Conservation (phyloP, 2,113 vertebrate genomes). For the Hemiprocne comata region DNA sequence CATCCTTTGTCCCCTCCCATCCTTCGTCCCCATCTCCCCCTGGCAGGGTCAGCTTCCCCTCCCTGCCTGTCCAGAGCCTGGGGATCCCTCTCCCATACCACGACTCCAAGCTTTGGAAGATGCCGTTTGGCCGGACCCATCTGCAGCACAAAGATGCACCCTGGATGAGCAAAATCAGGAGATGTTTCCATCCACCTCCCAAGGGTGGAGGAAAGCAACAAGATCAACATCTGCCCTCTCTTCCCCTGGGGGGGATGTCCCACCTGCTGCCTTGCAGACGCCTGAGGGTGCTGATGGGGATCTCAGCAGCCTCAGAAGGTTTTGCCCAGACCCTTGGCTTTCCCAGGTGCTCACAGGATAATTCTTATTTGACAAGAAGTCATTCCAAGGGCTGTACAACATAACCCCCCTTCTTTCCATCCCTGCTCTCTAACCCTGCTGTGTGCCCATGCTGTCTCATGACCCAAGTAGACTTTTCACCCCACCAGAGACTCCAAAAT, state of each 20-base stretch:
- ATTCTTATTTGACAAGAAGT: not conserved
- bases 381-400: constrained; percentile 42
- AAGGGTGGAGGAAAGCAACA: not conserved
- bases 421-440: not conserved
- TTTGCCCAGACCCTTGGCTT: not conserved
- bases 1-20: not conserved
- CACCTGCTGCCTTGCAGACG: rapidly evolving
- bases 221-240: not conserved
- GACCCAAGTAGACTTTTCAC: not conserved
- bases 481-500: not conserved
- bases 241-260: not conserved
- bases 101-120: not conserved
- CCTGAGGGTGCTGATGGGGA: not conserved
- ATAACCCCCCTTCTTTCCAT: not conserved
- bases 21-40: not conserved
- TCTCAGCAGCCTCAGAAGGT: not conserved
- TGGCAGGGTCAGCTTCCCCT: not conserved
- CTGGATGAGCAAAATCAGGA: not conserved
- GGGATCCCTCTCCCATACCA: not conserved
- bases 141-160: not conserved
- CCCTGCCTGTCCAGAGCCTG: not conserved
- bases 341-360: rapidly evolving
- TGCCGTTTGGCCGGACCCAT: rapidly evolving
- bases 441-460: not conserved
- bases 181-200: not conserved